Base-by-base conservation (phyloP, 2,888 invertebrate species). In the Vanessa cardui region DNA sequence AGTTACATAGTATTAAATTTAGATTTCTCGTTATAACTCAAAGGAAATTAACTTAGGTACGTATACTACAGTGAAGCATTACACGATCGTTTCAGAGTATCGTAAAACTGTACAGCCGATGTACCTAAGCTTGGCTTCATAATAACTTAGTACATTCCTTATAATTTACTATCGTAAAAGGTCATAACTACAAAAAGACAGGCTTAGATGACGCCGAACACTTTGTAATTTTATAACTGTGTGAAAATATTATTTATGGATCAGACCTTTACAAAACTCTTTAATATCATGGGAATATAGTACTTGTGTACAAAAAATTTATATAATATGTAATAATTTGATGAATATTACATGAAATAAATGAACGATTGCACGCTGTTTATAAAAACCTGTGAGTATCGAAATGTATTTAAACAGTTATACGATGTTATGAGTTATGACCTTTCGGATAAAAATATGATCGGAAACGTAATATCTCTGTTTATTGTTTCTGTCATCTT, bases 31-130 rank as follows among this genome's bases (percentile, higher is more conserved):
- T 49, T 18, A 18, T 18, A 49, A 49, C 49, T 18, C 9, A 49
- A 49, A 20, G 18, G 49, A 39, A 39, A 39, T 39, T 39, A 39
- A 39, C 39, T 39, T 39, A 39, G 39, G 39, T 39, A 26, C 26
- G 26, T 31, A 56, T 18, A 16, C 16, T 39, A 33, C n/a, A 39
- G 18, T 56, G 39, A 56, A 56, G n/a, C 16, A n/a, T 31, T 21
- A 56, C 33, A 56, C 33, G 18, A 49, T 49, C 56, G 31, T 58
- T 63, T 56, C 31, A 50, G 18, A 66, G 18, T 58, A 72, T 70
- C 66, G 69, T 65, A 69, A 50, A 62, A 67, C 15, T 61, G 65
- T 69, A 69, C 52, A 15, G 16, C 26, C 26, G 60, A 60, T 61
- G 44, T 58, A 52, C 63, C 62, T 64, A 52, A 69, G 26, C 31